phyloP scores from a whole-genome alignment of 2,888 invertebrate genomes.

The Xestia c-nigrum region DNA sequence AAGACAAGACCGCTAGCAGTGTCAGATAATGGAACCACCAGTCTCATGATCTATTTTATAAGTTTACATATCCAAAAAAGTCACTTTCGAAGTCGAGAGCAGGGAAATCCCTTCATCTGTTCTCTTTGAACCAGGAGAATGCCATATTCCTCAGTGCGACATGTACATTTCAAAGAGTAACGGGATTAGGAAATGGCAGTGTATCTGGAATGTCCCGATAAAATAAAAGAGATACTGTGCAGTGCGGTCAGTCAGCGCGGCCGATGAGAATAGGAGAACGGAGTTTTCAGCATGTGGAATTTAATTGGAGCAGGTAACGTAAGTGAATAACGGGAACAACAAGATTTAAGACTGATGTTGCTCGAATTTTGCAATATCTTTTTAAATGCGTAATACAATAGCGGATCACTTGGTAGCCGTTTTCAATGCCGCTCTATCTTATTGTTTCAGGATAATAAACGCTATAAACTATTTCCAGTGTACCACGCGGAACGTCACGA shows the following conservation, averaged over 20 bases:
- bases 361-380: not conserved
- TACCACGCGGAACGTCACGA: slow-evolving; percentile 8
- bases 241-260: not conserved
- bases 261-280: not conserved
- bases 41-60: too few species aligned
- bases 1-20: too few species aligned
- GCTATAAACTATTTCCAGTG: slow-evolving; percentile 36
- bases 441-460: slow-evolving; percentile 68
- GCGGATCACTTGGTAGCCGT: slow-evolving; percentile 60
- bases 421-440: slow-evolving; percentile 59
- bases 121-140: not conserved
- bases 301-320: not conserved
- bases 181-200: slow-evolving; percentile 2
- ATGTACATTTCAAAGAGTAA: slow-evolving; percentile 14
- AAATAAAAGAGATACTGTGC: slow-evolving; percentile 9
- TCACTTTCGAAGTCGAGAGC: slow-evolving; percentile 10
- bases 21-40: too few species aligned
- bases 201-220: not conserved
- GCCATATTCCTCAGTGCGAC: not conserved
- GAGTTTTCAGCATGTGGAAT: not conserved
- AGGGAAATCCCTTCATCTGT: slow-evolving; percentile 22
- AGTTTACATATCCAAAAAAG: too few species aligned
- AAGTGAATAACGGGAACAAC: not conserved
- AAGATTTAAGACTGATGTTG: not conserved
- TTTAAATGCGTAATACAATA: slow-evolving; percentile 41